Percentiles rank a stretch among this genome's conserved stretches.
Conservation (phyloP, 2,113 vertebrate species). For the Larimichthys polyactis region DNA sequence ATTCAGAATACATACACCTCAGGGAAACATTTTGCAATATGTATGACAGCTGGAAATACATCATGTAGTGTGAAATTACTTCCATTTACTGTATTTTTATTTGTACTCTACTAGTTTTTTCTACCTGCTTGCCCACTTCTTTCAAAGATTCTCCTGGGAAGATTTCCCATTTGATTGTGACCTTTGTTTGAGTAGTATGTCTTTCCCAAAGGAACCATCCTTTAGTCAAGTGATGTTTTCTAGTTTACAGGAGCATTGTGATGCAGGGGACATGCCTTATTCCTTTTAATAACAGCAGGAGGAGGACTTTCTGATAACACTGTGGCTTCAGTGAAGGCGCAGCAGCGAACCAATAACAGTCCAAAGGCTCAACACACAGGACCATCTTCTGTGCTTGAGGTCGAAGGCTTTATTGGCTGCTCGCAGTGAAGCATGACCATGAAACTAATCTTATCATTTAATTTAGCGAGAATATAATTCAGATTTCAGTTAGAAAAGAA, state of each 20-base stretch:
- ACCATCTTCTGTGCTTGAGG: not conserved
- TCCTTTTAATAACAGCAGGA: conserved; percentile 12
- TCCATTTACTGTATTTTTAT: not conserved
- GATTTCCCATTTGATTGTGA: not conserved
- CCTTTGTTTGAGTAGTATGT: not conserved
- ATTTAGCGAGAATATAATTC: not conserved
- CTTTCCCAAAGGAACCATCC: not conserved
- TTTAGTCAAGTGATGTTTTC: conserved; percentile 3
- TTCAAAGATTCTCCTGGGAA: not conserved
- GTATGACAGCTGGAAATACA: not conserved
- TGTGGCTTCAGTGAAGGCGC: conserved; percentile 9
- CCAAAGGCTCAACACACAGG: not conserved
- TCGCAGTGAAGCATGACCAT: not conserved
- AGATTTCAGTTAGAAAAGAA: conserved; percentile 23
- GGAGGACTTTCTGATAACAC: conserved; percentile 12
- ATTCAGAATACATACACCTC: not conserved
- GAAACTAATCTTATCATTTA: not conserved
- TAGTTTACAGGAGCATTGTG: conserved; percentile 1
- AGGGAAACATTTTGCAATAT: not conserved
- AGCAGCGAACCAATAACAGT: not conserved
- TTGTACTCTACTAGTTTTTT: not conserved
- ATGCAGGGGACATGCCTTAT: not conserved
- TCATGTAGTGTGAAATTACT: not conserved
- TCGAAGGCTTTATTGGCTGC: not conserved
- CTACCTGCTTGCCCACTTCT: not conserved